Conservation (phyloP, 1,140 invertebrate species). For the Rhizoglyphus robini region DNA sequence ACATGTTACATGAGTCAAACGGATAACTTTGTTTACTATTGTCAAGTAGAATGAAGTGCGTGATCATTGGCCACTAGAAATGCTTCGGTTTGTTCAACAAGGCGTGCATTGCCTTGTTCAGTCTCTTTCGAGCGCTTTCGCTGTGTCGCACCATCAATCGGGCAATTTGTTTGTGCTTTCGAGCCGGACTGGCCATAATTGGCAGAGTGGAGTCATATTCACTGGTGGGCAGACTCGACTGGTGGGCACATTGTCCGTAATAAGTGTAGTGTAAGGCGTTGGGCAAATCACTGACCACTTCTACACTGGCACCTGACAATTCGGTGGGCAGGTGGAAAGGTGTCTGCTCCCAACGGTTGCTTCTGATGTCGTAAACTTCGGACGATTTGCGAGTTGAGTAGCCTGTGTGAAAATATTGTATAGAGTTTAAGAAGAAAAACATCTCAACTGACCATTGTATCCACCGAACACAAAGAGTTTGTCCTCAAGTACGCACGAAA, state of each 20-base stretch:
- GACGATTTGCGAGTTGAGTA: neutral
- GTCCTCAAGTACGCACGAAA: constrained; percentile 25
- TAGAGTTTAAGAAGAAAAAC: too few relatives aligned
- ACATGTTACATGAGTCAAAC: too few relatives aligned
- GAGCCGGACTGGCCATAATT: neutral
- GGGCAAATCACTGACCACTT: neutral
- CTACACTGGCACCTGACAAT: neutral
- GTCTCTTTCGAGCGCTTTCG: neutral
- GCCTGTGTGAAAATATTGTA: too few relatives aligned
- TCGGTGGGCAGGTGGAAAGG: neutral
- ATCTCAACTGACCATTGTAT: too few relatives aligned
- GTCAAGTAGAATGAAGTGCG: too few relatives aligned
- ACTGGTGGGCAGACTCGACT: neutral
- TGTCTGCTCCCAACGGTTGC: neutral
- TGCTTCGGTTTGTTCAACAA: too few relatives aligned
- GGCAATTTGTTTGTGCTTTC: neutral
- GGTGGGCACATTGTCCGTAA: constrained; percentile 6
- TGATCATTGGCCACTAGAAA: too few relatives aligned
- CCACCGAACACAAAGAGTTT: constrained; percentile 22
- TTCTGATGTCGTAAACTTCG: neutral
- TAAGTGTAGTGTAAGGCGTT: neutral
- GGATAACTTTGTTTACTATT: too few relatives aligned
- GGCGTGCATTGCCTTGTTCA: too few relatives aligned
- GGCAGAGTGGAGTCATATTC: neutral
- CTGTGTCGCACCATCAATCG: neutral